A percentile compares a stretch with the other conserved stretches of the same genome.
phyloP scores from a whole-genome alignment of 2,113 vertebrate species.

The Pitta sordida region DNA sequence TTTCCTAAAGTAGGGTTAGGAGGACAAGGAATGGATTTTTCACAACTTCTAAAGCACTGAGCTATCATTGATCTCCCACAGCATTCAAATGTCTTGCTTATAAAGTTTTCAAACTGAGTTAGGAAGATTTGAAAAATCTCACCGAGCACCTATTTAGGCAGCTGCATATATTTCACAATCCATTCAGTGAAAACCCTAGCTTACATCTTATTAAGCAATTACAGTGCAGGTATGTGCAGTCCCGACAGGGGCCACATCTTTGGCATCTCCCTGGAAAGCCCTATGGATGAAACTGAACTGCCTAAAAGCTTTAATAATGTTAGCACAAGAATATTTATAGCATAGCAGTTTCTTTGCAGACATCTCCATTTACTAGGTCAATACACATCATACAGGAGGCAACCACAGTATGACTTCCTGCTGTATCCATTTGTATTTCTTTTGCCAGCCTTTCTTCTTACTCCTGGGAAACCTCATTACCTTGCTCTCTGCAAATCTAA shows the following conservation, averaged over 20 bases:
- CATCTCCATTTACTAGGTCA: constrained; percentile 60
- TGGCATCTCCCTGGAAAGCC: constrained; percentile 7
- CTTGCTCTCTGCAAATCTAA: background rate
- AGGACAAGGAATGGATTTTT: background rate
- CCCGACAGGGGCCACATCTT: background rate
- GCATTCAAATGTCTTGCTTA: background rate
- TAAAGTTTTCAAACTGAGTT: background rate
- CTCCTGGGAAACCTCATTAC: background rate
- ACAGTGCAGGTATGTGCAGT: background rate
- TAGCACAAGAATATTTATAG: constrained; percentile 43
- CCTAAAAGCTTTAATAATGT: constrained; percentile 55
- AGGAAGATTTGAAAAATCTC: background rate
- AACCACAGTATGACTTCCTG: constrained; percentile 23
- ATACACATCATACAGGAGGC: constrained; percentile 24
- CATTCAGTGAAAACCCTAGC: background rate
- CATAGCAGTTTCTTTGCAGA: constrained; percentile 16
- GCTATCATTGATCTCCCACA: background rate
- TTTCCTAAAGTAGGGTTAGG: background rate
- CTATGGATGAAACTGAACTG: background rate
- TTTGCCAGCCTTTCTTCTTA: background rate
- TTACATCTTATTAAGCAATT: background rate
- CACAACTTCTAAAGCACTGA: background rate
- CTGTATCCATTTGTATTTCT: background rate
- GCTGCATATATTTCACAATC: background rate
- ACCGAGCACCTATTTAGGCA: background rate